Evolutionary conservation across 2,888 invertebrate species (phyloP).

Genomic region (Parnassius apollo): DNA sequence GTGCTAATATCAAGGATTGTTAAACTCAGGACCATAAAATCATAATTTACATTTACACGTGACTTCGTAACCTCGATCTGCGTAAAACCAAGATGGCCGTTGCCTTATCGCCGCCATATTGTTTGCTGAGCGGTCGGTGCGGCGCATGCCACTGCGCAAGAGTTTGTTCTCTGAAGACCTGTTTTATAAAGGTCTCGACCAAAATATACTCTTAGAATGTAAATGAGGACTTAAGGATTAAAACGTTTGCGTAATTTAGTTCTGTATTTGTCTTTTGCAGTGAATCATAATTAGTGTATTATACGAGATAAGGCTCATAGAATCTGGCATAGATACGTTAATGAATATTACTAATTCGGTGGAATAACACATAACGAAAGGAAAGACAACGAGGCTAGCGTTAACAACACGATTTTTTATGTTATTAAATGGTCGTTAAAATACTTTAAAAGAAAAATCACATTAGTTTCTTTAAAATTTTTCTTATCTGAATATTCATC

Average conservation of each 20-base stretch:
- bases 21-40: constrained; percentile 32
- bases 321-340: constrained; percentile 22
- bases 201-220: constrained; percentile 53
- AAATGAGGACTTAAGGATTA: constrained; percentile 62
- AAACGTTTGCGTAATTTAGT: constrained; percentile 41
- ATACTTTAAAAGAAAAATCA: background rate
- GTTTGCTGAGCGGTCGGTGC: constrained; percentile 60
- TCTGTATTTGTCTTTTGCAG: constrained; percentile 34
- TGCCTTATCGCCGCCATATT: constrained; percentile 72
- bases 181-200: constrained; percentile 64
- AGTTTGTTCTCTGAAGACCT: constrained; percentile 72
- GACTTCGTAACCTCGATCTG: constrained; percentile 69
- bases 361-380: constrained; percentile 22
- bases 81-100: constrained; percentile 66
- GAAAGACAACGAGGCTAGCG: constrained; percentile 25
- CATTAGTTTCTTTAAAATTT: too few species aligned
- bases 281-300: constrained; percentile 33
- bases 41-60: constrained; percentile 67
- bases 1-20: constrained; percentile 24
- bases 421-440: background rate
- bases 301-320: constrained; percentile 32
- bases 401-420: constrained; percentile 10
- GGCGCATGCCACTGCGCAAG: constrained; percentile 63
- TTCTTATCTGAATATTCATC: too few species aligned
- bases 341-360: constrained; percentile 24